These are phyloP conservation scores for Laothoe populi DNA, from an alignment of 2,888 invertebrate genomes.

Conservation along the genomic window DNA sequence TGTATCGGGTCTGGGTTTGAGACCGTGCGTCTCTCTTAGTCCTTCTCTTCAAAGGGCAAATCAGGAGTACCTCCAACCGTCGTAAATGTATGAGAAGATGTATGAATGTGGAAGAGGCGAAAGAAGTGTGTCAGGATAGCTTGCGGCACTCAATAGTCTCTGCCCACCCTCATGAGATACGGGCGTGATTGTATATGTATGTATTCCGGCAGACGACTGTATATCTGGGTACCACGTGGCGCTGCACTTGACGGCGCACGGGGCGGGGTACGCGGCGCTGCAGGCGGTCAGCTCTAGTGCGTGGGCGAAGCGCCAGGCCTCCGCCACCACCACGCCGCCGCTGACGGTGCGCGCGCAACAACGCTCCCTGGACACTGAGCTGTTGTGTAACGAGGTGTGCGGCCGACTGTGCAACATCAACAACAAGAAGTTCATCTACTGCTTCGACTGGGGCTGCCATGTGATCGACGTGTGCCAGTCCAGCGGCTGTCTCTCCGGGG, in stretches of 20 bases:
- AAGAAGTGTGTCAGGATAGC: no score
- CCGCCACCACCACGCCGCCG: conserved; percentile 37
- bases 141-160: no score
- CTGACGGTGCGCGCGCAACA: conserved; percentile 72
- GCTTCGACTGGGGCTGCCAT: conserved; percentile 83
- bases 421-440: conserved; percentile 78
- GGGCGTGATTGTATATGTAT: neutral
- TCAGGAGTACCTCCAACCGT: no score
- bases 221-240: conserved; percentile 89
- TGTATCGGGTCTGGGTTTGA: no score
- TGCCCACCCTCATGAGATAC: no score
- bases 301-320: conserved; percentile 54
- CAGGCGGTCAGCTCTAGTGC: conserved; percentile 85
- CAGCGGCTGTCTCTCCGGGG: conserved; percentile 80
- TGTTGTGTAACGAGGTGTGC: conserved; percentile 80
- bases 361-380: conserved; percentile 76
- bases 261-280: conserved; percentile 87
- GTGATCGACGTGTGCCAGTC: conserved; percentile 81
- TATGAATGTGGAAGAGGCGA: no score
- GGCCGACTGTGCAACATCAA: conserved; percentile 72
- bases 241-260: conserved; percentile 89
- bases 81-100: no score
- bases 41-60: no score
- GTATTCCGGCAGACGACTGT: conserved; percentile 85
- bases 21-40: no score